phyloP scores from a whole-genome alignment of 2,888 invertebrate genomes.

The Agriopis marginaria region DNA sequence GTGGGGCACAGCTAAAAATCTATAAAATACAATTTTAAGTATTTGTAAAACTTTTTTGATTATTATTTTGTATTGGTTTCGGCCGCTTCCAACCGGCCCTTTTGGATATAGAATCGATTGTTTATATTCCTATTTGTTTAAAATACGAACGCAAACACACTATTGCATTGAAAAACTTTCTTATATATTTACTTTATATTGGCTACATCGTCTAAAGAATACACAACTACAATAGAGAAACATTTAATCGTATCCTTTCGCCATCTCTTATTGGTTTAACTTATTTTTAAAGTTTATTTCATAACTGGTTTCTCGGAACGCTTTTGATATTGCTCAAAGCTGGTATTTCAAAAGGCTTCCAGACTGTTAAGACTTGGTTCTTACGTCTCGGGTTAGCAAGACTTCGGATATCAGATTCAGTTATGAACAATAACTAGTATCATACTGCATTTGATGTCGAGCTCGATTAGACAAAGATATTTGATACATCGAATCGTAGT shows the following conservation, averaged over 20 bases:
- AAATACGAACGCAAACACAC: no score
- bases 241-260: not conserved
- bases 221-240: not conserved
- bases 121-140: no score
- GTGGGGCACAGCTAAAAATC: no score
- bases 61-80: no score
- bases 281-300: not conserved
- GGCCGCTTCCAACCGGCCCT: no score
- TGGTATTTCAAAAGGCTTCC: not conserved
- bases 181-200: not conserved
- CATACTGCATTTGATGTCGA: not conserved
- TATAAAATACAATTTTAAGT: no score
- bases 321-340: slow-evolving; percentile 2
- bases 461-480: not conserved
- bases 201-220: not conserved
- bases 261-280: not conserved
- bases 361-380: not conserved
- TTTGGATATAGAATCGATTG: no score
- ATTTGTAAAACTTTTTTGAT: no score
- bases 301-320: not conserved
- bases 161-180: no score
- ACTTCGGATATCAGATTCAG: not conserved
- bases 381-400: not conserved
- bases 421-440: not conserved
- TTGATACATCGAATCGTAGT: no score